Conservation (phyloP, 2,888 invertebrate species). For the Drosophila tripunctata region DNA sequence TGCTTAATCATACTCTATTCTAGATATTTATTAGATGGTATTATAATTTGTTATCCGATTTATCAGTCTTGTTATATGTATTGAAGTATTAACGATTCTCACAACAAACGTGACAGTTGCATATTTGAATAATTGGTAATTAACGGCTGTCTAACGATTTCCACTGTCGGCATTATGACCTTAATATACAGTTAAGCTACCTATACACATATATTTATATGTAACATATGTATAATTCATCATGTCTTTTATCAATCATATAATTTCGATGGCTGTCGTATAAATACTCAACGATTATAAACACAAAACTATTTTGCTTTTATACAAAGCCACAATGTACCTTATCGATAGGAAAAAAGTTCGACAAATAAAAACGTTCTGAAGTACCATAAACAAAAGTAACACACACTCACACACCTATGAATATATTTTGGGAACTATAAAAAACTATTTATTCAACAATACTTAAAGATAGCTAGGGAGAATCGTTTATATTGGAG, state of each 20-base stretch:
- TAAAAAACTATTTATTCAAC: no score
- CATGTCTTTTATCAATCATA: background rate
- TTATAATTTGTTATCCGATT: no score
- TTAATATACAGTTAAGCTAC: background rate
- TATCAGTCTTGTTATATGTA: no score
- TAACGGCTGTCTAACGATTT: background rate
- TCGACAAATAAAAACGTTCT: background rate
- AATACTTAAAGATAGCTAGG: no score
- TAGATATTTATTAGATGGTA: no score
- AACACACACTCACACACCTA: background rate
- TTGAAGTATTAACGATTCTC: no score
- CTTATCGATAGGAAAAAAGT: background rate
- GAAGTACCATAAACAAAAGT: background rate
- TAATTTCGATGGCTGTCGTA: background rate
- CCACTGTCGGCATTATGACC: background rate
- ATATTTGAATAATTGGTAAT: background rate
- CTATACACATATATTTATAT: no score
- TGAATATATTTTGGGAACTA: background rate
- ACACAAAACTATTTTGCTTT: background rate
- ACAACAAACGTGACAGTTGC: background rate
- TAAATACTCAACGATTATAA: background rate
- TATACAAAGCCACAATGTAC: background rate
- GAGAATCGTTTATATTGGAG: no score
- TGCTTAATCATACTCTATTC: constrained; percentile 2
- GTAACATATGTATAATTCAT: background rate